Evolutionary conservation across 2,797 vertebrate species (phyloP), one percentile per base, ranked within the genome.

Genomic region (Anabas testudineus): DNA sequence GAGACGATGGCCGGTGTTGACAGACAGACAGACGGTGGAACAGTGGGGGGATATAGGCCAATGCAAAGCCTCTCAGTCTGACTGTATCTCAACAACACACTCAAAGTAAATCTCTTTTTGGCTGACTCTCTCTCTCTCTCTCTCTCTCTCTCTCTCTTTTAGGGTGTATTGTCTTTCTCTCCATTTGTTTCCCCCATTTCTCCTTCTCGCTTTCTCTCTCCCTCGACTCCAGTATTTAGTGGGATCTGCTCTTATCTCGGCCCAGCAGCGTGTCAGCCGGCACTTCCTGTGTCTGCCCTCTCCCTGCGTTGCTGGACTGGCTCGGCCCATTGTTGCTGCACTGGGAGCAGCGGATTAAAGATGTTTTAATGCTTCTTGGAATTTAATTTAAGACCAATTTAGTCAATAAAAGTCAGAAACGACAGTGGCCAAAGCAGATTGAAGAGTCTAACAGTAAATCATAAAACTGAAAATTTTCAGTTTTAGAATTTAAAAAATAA

Each of bases 191-290:
- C 15, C 75, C 28, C 21, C 8, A 7, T 3, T 58, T 59, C 62
- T 22, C 21, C 21, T 19, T 43, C 59, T 30, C 28, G 30, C 6
- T 30, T 30, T 22, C 52, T 45, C 58, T 22, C 70, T 66, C 74
- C 60, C 78, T 62, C 54, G 64, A 67, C 60, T 76, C 77, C 74
- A 71, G 82, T 60, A 63, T 85, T 83, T 53, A 68, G 65, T 24
- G 22, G 72, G 83, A 83, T 87, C 68, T 67, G 76, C 64, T 80
- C 87, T 93, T 93, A 92, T 94, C 92, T 75, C 55, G 4, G 58
- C 43, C 47, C 56, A 48, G 74, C 92, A 93, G 90, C 61, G 26
- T 56, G 73, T 80, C 62, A 53, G 65, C 57, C 28, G 8, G 37
- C 16, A 4, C 66, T 90, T 88, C 81, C 83, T 66, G 81, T 72